phyloP scores from a whole-genome alignment of 2,113 vertebrate species.

The Excalfactoria chinensis region DNA sequence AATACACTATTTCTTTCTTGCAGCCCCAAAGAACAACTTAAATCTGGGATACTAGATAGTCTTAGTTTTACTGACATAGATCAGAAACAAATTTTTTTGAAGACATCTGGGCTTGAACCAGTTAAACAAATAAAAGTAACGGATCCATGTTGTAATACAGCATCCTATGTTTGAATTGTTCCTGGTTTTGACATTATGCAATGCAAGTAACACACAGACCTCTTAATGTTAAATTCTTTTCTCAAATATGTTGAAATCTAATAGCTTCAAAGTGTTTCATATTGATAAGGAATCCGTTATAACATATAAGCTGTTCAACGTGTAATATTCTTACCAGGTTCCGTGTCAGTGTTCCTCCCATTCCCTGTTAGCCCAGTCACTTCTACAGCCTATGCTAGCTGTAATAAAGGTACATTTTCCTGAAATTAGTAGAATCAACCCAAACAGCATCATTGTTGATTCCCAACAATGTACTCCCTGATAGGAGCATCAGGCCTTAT shows the following conservation, averaged over 20 bases:
- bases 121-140: neutral
- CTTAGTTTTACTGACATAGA: neutral
- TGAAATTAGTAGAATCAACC: constrained; percentile 75
- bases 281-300: neutral
- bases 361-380: constrained; percentile 89
- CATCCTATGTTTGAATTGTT: neutral
- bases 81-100: neutral
- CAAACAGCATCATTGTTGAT: constrained; percentile 86
- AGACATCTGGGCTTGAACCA: neutral
- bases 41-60: neutral
- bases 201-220: neutral
- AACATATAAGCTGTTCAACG: constrained; percentile 28
- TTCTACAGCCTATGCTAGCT: constrained; percentile 90
- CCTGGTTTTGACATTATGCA: neutral
- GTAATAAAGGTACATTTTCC: constrained; percentile 89
- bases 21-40: neutral
- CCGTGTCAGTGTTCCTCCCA: constrained; percentile 86
- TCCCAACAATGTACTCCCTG: constrained; percentile 89
- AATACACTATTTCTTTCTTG: neutral
- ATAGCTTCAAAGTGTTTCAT: neutral
- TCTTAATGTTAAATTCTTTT: neutral
- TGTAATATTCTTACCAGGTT: constrained; percentile 90
- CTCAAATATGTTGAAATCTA: neutral
- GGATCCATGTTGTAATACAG: too few relatives aligned
- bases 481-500: constrained; percentile 40